These are phyloP conservation scores for Hypotaenidia okinawae DNA, from an alignment of 2,797 vertebrate species.

Conservation along the genomic window DNA sequence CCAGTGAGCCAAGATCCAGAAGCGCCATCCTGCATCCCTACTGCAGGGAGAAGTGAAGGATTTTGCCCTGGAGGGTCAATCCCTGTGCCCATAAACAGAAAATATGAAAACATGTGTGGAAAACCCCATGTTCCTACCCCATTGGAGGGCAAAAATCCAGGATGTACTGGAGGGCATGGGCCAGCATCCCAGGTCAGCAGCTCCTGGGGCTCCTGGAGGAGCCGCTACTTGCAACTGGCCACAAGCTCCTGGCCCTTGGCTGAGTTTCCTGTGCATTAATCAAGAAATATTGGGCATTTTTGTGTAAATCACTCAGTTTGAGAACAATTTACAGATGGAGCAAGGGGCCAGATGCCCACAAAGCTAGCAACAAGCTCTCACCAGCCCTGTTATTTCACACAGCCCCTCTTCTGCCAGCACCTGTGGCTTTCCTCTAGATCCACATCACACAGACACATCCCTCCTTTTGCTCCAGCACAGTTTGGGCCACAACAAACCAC, in stretches of 20 bases:
- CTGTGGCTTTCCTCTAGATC: background rate
- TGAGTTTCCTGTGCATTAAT: background rate
- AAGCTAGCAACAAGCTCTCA: fast-evolving
- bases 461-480: background rate
- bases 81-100: background rate
- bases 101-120: background rate
- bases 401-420: background rate
- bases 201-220: too few relatives aligned
- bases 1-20: background rate
- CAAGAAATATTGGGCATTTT: background rate
- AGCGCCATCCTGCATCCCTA: background rate
- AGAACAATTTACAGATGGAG: background rate
- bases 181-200: background rate
- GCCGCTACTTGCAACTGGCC: background rate
- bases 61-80: background rate
- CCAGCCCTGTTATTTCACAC: fast-evolving
- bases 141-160: fast-evolving
- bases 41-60: background rate
- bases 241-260: background rate
- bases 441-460: fast-evolving
- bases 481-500: background rate
- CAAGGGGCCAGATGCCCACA: background rate
- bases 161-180: background rate
- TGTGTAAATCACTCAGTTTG: background rate
- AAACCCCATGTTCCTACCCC: background rate